Percentiles rank a stretch among this genome's conserved stretches.
phyloP scores from a whole-genome alignment of 2,797 vertebrate species.

The Huso huso region DNA sequence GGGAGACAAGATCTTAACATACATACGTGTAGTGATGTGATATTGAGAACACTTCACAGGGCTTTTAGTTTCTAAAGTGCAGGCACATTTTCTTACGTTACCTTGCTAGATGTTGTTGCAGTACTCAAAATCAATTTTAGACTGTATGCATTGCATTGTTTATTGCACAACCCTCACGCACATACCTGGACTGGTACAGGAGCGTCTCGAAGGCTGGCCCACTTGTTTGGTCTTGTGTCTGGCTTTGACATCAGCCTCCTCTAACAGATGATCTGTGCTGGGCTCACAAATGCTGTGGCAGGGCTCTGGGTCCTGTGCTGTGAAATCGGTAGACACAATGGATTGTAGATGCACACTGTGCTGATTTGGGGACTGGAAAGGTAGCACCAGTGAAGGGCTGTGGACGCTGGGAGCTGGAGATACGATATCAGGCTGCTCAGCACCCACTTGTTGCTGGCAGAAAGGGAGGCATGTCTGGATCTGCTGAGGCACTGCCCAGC shows the following conservation, averaged over 20 bases:
- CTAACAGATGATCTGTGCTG: neutral
- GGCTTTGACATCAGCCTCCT: conserved; percentile 3
- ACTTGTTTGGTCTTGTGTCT: conserved; percentile 1
- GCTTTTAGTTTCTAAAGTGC: no score
- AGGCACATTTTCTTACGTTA: no score
- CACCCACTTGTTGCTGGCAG: conserved; percentile 14
- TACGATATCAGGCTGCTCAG: conserved; percentile 21
- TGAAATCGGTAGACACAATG: neutral
- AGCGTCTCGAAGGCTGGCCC: neutral
- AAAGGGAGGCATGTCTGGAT: conserved; percentile 23
- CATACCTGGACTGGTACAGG: conserved; percentile 13
- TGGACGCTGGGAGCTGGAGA: conserved; percentile 23
- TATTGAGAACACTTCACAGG: no score
- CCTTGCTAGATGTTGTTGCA: no score
- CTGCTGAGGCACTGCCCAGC: conserved; percentile 20
- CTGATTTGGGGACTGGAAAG: conserved; percentile 11
- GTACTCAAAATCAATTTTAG: no score
- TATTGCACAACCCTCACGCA: neutral
- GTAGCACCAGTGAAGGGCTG: conserved; percentile 16
- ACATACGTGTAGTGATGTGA: no score
- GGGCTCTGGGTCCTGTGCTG: neutral
- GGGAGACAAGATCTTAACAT: no score
- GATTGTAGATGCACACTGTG: neutral
- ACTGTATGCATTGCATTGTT: no score
- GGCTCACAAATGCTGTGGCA: neutral